A percentile compares a stretch with the other conserved stretches of the same genome.
Conservation (phyloP, 2,797 vertebrate species). For the Typhlichthys eigenmanni region DNA sequence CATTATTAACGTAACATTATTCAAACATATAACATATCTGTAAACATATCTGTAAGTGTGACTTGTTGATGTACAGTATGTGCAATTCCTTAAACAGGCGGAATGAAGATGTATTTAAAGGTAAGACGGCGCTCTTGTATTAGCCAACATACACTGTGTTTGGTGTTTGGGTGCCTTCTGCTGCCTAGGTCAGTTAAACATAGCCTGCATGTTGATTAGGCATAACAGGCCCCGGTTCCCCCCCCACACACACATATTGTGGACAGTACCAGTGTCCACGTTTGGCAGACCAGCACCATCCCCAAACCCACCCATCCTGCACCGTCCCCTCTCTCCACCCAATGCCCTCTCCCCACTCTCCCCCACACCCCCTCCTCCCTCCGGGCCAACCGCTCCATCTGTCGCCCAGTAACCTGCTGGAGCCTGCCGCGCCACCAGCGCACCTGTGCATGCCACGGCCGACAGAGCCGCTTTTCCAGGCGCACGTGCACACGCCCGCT, state of each 20-base stretch:
- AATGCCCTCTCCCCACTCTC: constrained; percentile 38
- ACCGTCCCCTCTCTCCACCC: constrained; percentile 34
- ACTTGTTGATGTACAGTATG: background rate
- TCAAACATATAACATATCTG: background rate
- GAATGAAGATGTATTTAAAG: background rate
- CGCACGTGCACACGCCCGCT: constrained; percentile 28
- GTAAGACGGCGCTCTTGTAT: background rate
- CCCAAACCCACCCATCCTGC: constrained; percentile 39
- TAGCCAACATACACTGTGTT: constrained; percentile 3
- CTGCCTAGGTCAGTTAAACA: constrained; percentile 9
- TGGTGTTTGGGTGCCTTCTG: constrained; percentile 18
- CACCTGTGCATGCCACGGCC: constrained; percentile 80
- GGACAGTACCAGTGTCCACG: constrained; percentile 42
- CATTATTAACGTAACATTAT: no score
- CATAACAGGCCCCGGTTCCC: constrained; percentile 23
- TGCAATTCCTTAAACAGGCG: background rate
- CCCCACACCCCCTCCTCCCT: constrained; percentile 38
- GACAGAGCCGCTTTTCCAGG: constrained; percentile 73
- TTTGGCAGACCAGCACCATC: constrained; percentile 44
- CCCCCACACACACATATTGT: constrained; percentile 3
- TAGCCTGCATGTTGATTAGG: constrained; percentile 7
- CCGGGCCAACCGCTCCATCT: constrained; percentile 76
- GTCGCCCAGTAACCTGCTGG: constrained; percentile 77
- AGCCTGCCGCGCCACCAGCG: constrained; percentile 67
- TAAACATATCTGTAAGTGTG: background rate